phyloP scores from a whole-genome alignment of 30 jellyfish, hydroid and myxozoan species.

The Mastigias papua region DNA sequence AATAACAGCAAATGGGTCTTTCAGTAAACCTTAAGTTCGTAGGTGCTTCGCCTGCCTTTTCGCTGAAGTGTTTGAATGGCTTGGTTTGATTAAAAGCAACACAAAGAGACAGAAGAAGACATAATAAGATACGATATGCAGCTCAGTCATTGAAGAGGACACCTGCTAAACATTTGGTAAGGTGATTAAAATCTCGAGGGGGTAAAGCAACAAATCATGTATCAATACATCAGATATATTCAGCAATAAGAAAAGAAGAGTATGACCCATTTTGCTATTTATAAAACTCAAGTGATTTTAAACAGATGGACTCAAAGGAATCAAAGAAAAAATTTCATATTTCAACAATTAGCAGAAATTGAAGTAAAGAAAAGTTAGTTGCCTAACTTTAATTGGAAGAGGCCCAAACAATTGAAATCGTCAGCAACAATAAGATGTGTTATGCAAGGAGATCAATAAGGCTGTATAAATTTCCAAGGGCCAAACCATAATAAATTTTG shows the following conservation, averaged over 20 bases:
- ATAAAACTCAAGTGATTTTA: too few relatives aligned
- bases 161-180: conserved; percentile 17
- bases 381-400: too few relatives aligned
- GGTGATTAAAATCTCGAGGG: not conserved
- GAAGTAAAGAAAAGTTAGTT: too few relatives aligned
- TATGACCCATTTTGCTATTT: not conserved
- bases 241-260: not conserved
- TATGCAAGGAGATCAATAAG: not conserved
- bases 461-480: not conserved
- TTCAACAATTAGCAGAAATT: too few relatives aligned
- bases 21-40: not conserved
- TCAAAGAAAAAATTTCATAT: too few relatives aligned
- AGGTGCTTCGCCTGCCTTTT: not conserved
- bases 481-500: not conserved
- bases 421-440: not conserved
- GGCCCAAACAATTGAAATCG: not conserved
- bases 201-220: not conserved
- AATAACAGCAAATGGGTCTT: not conserved
- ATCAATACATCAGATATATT: not conserved
- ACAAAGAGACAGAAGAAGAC: not conserved
- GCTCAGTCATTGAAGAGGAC: not conserved
- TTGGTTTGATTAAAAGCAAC: not conserved
- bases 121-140: not conserved
- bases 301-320: too few relatives aligned
- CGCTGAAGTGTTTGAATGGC: not conserved